Percentiles rank a stretch among this genome's conserved stretches.
Evolutionary conservation across 1,140 invertebrate genomes (phyloP).

Genomic region (Dinothrombium tinctorium): DNA sequence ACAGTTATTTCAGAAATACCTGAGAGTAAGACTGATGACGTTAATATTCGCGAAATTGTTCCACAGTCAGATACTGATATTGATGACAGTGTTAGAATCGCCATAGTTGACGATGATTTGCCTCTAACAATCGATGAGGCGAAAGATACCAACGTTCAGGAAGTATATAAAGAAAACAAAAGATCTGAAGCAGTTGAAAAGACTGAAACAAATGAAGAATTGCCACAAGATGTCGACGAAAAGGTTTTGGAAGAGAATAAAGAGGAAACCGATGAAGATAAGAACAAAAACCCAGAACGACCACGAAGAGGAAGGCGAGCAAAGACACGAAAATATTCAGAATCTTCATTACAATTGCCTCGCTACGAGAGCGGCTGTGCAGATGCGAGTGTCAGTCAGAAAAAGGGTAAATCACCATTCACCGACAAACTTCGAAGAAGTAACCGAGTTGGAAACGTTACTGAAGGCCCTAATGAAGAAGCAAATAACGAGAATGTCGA

Average conservation of each 20-base stretch:
- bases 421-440: slow-evolving; percentile 8
- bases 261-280: not conserved
- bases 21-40: too few relatives aligned
- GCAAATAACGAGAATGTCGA: too few relatives aligned
- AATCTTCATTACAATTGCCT: slow-evolving; percentile 10
- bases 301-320: slow-evolving; percentile 13
- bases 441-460: too few relatives aligned
- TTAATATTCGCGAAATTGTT: too few relatives aligned
- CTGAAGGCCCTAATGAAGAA: too few relatives aligned
- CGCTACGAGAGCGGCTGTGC: slow-evolving; percentile 3
- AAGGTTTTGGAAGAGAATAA: not conserved
- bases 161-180: not conserved
- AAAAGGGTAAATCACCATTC: slow-evolving; percentile 6
- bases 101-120: slow-evolving; percentile 1
- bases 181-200: not conserved
- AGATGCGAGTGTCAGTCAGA: not conserved
- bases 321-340: slow-evolving; percentile 15
- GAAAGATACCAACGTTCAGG: not conserved
- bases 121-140: not conserved
- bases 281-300: slow-evolving; percentile 4
- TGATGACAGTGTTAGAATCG: too few relatives aligned
- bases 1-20: not conserved
- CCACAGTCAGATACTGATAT: too few relatives aligned
- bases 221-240: not conserved
- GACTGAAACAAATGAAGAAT: not conserved